Evolutionary conservation across 2,797 vertebrate genomes (phyloP).

Genomic region (Dendrocincla tyrannina): DNA sequence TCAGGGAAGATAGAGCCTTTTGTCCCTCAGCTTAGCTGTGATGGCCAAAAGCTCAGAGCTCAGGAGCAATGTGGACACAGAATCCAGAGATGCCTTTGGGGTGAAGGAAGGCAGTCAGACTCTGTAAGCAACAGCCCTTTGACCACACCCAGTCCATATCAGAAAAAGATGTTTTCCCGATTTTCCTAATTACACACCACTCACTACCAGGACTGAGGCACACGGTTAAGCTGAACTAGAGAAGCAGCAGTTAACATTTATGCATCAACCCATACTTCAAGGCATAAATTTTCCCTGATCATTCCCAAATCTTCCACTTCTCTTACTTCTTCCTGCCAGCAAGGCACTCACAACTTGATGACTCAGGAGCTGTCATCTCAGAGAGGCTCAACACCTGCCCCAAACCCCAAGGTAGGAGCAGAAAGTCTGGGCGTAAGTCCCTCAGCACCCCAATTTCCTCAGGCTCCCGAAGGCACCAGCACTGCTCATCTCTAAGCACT

Average conservation of each 20-base stretch:
- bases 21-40: background rate
- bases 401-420: background rate
- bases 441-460: background rate
- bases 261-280: background rate
- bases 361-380: background rate
- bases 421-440: background rate
- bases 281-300: background rate
- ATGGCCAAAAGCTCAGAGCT: background rate
- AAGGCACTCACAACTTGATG: background rate
- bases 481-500: background rate
- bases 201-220: background rate
- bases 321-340: background rate
- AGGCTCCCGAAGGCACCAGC: background rate
- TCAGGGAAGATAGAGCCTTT: background rate
- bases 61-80: rapidly evolving
- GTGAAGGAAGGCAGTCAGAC: background rate
- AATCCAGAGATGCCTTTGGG: background rate
- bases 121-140: background rate
- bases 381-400: background rate
- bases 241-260: background rate
- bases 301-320: background rate
- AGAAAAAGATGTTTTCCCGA: background rate
- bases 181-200: background rate
- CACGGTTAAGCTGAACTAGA: background rate
- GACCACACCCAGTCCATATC: background rate